Conservation (phyloP, 2,113 vertebrate genomes). For the Uria aalge region DNA sequence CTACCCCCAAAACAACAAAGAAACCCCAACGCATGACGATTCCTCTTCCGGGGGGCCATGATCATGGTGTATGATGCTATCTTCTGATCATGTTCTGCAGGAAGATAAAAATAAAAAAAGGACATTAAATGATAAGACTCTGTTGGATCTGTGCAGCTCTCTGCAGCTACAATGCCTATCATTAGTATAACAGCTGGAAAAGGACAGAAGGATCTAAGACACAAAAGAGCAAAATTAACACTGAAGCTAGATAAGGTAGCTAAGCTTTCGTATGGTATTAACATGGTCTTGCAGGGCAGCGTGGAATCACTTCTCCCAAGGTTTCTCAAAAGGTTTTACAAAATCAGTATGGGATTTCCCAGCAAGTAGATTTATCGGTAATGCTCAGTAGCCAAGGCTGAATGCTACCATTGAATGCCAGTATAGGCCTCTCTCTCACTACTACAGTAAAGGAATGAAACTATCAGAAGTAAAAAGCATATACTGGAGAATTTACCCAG, state of each 20-base stretch:
- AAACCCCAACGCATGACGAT: conserved; percentile 90
- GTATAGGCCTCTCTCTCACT: neutral
- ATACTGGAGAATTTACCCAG: neutral
- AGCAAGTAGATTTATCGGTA: neutral
- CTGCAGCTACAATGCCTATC: neutral
- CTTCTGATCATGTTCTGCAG: conserved; percentile 87
- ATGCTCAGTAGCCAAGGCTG: neutral
- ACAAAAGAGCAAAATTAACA: neutral
- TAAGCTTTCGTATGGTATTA: neutral
- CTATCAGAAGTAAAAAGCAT: neutral
- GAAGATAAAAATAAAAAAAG: neutral
- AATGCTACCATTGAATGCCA: neutral
- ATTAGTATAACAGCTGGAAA: neutral
- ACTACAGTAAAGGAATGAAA: neutral
- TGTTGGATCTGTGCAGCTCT: neutral
- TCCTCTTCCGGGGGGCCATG: conserved; percentile 96
- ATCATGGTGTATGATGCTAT: conserved; percentile 79
- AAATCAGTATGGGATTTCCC: neutral
- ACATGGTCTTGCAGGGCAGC: neutral
- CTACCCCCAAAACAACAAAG: conserved; percentile 93
- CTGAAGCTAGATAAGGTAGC: neutral
- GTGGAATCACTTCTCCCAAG: neutral
- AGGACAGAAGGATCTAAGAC: neutral
- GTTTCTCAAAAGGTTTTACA: neutral
- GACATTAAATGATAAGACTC: neutral